Conservation (phyloP, 2,797 vertebrate species). For the Adelosebastes latens region DNA sequence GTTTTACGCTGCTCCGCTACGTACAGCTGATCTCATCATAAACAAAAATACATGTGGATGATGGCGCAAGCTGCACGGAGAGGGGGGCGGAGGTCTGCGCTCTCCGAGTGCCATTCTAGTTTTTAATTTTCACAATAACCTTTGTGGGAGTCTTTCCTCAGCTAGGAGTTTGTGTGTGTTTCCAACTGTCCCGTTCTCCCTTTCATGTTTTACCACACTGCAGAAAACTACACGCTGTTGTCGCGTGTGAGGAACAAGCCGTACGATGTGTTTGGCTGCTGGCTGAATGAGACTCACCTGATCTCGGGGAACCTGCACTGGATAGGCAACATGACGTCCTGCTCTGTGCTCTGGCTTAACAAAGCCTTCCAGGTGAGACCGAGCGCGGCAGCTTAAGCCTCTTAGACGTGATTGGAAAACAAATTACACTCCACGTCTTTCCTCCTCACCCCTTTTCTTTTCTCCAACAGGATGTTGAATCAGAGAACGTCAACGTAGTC, state of each 20-base stretch:
- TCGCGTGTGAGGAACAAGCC: constrained; percentile 97
- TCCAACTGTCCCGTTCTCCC: not conserved
- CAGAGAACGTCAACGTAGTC: constrained; percentile 95
- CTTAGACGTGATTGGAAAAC: not conserved
- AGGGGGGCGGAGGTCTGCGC: too few relatives aligned
- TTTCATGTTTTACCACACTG: not conserved
- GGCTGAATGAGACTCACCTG: constrained; percentile 96
- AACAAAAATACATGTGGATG: too few relatives aligned
- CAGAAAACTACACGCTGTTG: constrained; percentile 92
- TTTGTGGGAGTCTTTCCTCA: not conserved
- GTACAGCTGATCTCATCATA: too few relatives aligned
- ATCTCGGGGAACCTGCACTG: constrained; percentile 97
- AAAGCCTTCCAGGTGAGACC: constrained; percentile 94
- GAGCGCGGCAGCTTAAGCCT: not conserved
- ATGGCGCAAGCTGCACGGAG: too few relatives aligned
- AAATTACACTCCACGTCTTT: not conserved
- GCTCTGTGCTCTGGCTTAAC: constrained; percentile 98
- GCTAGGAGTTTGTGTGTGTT: not conserved
- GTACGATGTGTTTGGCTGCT: constrained; percentile 97
- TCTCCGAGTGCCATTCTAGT: too few relatives aligned
- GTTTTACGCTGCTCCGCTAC: too few relatives aligned
- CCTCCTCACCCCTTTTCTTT: not conserved
- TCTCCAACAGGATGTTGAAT: constrained; percentile 90
- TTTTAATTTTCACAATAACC: not conserved
- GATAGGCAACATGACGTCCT: constrained; percentile 96